Evolutionary conservation across 2,888 invertebrate genomes (phyloP).

Genomic region (Bombyx huttoni): DNA sequence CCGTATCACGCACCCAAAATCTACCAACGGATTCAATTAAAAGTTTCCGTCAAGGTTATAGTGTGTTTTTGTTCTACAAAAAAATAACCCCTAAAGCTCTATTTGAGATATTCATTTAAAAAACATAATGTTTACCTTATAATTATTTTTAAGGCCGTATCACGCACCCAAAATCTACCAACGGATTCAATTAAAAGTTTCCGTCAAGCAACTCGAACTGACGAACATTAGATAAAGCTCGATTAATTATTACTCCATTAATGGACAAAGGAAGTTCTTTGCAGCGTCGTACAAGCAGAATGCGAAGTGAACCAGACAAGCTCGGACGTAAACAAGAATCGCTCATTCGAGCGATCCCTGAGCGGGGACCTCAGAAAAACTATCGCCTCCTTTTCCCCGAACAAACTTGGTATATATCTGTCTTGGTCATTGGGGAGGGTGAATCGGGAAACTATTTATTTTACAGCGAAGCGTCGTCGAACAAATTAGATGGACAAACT

Average conservation of each 20-base stretch:
- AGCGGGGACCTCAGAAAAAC: conserved; percentile 37
- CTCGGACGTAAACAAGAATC: conserved; percentile 55
- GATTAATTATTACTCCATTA: conserved; percentile 61
- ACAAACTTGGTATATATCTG: conserved; percentile 40
- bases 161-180: conserved; percentile 44
- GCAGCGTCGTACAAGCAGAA: conserved; percentile 54
- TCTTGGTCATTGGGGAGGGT: conserved; percentile 51
- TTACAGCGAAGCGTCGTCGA: conserved; percentile 66
- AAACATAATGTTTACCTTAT: too few species aligned
- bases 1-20: conserved; percentile 44
- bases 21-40: conserved; percentile 63
- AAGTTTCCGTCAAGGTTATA: conserved; percentile 52
- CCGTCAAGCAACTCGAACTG: conserved; percentile 47
- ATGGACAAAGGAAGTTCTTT: conserved; percentile 56
- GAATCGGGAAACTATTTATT: conserved; percentile 66
- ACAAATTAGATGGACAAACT: conserved; percentile 73
- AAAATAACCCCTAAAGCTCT: too few species aligned
- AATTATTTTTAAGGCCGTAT: conserved; percentile 26
- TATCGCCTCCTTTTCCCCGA: conserved; percentile 40
- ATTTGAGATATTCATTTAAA: too few species aligned
- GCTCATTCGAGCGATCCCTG: conserved; percentile 48
- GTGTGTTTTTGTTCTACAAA: too few species aligned
- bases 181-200: conserved; percentile 68
- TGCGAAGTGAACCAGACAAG: conserved; percentile 51
- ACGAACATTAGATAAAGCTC: conserved; percentile 53